Conservation (phyloP, 2,113 vertebrate genomes). For the Otocyon megalotis region DNA sequence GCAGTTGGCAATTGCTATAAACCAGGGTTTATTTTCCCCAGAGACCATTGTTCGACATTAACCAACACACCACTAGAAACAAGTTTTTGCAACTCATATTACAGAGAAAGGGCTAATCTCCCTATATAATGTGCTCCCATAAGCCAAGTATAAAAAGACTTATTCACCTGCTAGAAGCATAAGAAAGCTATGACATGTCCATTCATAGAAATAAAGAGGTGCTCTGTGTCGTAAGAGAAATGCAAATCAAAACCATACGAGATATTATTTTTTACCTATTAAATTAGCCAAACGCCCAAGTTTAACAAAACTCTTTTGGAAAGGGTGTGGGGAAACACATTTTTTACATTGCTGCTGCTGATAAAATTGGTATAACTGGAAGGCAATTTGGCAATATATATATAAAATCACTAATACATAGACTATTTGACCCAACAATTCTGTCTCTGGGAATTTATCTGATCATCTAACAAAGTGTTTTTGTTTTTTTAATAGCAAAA, state of each 20-base stretch:
- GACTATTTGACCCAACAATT: constrained; percentile 1
- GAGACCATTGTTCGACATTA: constrained; percentile 6
- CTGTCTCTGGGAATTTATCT: neutral
- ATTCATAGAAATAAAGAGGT: constrained; percentile 42
- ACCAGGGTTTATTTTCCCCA: neutral
- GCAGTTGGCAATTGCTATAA: neutral
- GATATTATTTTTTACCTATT: neutral
- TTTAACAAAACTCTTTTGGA: neutral
- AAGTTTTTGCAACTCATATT: neutral
- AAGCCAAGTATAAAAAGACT: constrained; percentile 14
- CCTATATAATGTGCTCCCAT: neutral
- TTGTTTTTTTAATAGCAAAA: constrained; percentile 36
- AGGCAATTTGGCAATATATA: neutral
- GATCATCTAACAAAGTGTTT: neutral
- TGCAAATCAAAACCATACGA: neutral
- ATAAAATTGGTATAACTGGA: neutral
- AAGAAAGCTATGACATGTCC: neutral
- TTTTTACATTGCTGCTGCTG: neutral
- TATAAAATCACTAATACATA: neutral
- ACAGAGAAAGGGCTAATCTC: neutral
- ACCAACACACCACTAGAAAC: neutral
- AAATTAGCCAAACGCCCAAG: neutral
- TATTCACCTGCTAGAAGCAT: neutral
- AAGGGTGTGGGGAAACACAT: neutral
- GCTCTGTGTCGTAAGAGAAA: neutral